Evolutionary conservation across 2,888 invertebrate genomes (phyloP).

Genomic region (Candidula unifasciata): DNA sequence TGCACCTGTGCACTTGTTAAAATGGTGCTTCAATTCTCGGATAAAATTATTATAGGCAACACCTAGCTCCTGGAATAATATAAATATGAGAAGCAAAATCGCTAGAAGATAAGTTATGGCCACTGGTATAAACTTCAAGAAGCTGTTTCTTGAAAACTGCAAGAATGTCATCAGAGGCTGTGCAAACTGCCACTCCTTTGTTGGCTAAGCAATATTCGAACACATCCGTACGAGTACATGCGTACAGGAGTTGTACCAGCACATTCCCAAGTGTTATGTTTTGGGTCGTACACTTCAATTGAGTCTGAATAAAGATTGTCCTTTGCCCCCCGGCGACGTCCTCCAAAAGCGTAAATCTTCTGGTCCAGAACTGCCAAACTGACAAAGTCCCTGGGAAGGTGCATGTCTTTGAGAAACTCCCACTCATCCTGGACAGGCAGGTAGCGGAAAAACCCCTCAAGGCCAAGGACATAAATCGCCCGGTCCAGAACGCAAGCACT

Average conservation of each 20-base stretch:
- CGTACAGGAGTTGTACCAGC: slow-evolving; percentile 67
- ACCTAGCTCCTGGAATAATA: too few species aligned
- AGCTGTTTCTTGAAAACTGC: too few species aligned
- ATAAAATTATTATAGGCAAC: too few species aligned
- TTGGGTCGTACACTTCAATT: slow-evolving; percentile 70
- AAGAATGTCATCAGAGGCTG: background rate
- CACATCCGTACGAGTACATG: slow-evolving; percentile 74
- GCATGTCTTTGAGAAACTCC: slow-evolving; percentile 71
- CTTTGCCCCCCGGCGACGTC: slow-evolving; percentile 70
- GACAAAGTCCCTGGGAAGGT: slow-evolving; percentile 71
- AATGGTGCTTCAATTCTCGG: too few species aligned
- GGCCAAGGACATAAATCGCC: slow-evolving; percentile 70
- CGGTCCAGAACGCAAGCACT: slow-evolving; percentile 69
- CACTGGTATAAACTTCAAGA: too few species aligned
- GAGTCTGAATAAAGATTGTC: slow-evolving; percentile 71
- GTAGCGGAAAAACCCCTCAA: slow-evolving; percentile 71
- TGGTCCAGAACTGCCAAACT: slow-evolving; percentile 71
- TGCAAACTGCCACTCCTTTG: slow-evolving; percentile 23
- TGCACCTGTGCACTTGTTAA: too few species aligned
- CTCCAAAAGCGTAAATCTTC: slow-evolving; percentile 71
- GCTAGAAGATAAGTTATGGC: too few species aligned
- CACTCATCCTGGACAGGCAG: slow-evolving; percentile 64
- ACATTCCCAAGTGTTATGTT: slow-evolving; percentile 63
- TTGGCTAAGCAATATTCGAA: slow-evolving; percentile 63
- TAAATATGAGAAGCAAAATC: too few species aligned